A percentile compares a stretch with the other conserved stretches of the same genome.
Conservation (phyloP, 2,888 invertebrate species). For the Hirtodrosophila duncani region DNA sequence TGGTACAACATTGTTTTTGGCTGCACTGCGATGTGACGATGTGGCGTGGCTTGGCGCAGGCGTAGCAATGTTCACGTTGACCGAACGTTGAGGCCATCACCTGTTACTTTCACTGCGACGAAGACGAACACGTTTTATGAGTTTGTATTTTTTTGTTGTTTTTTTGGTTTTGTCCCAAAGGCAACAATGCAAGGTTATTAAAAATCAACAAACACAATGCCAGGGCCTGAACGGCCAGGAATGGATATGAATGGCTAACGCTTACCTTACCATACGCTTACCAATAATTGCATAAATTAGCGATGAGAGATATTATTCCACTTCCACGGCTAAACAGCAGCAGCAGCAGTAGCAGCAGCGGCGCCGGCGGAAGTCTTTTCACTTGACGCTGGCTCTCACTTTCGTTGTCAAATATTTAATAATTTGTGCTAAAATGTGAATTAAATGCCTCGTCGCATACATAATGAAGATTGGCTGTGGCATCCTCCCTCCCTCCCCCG, state of each 20-base stretch:
- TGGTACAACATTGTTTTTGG: too few species aligned
- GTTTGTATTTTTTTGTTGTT: conserved; percentile 5
- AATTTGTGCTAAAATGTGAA: conserved; percentile 65
- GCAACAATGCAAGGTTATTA: conserved; percentile 52
- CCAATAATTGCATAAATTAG: conserved; percentile 68
- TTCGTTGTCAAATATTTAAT: conserved; percentile 68
- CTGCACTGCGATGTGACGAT: too few species aligned
- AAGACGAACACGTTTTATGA: conserved; percentile 55
- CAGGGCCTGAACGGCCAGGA: neutral
- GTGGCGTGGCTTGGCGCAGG: too few species aligned
- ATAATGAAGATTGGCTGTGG: conserved; percentile 41
- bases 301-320: conserved; percentile 32
- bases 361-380: conserved; percentile 58
- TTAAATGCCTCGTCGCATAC: conserved; percentile 49
- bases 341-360: conserved; percentile 4
- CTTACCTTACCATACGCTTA: too few species aligned
- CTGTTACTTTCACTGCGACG: conserved; percentile 53
- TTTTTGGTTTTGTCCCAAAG: conserved; percentile 19
- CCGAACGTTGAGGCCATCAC: conserved; percentile 65
- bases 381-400: conserved; percentile 58
- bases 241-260: neutral
- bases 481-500: neutral
- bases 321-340: too few species aligned
- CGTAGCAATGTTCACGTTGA: too few species aligned
- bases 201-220: conserved; percentile 50